Percentiles rank a stretch among this genome's conserved stretches.
These are phyloP conservation scores for Agelas oroides DNA, from an alignment of 37 sponge, comb jelly and placozoan species.

Conservation along the genomic window DNA sequence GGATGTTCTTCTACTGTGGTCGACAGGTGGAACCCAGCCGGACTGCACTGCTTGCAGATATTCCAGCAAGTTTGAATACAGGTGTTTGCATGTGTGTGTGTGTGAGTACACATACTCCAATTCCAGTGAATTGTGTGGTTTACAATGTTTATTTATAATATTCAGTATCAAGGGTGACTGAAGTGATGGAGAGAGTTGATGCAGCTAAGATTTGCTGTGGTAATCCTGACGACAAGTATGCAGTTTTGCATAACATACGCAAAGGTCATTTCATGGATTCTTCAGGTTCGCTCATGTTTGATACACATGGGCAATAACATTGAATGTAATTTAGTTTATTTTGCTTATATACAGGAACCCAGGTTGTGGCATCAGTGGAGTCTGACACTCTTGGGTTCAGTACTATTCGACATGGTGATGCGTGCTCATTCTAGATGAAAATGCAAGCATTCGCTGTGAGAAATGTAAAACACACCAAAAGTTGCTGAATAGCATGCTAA, in stretches of 20 bases:
- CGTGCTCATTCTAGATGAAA: background rate
- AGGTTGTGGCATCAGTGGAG: background rate
- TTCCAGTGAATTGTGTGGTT: no score
- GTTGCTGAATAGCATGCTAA: background rate
- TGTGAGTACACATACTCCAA: no score
- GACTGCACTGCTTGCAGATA: no score
- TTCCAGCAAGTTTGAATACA: no score
- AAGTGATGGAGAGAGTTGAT: conserved; percentile 4
- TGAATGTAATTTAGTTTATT: background rate
- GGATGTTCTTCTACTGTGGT: no score
- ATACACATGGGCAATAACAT: background rate
- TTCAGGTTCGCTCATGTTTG: background rate
- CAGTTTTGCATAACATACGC: background rate
- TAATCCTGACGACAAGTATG: conserved; percentile 1
- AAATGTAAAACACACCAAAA: background rate
- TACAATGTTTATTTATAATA: no score
- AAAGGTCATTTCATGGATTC: background rate
- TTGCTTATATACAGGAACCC: background rate
- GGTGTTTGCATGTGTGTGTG: no score
- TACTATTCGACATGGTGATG: conserved; percentile 10
- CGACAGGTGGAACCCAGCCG: no score
- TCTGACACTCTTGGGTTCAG: background rate
- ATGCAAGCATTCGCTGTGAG: background rate
- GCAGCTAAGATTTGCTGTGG: background rate
- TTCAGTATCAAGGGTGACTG: background rate